Conservation (phyloP, 2,888 invertebrate species). For the Carabus problematicus region DNA sequence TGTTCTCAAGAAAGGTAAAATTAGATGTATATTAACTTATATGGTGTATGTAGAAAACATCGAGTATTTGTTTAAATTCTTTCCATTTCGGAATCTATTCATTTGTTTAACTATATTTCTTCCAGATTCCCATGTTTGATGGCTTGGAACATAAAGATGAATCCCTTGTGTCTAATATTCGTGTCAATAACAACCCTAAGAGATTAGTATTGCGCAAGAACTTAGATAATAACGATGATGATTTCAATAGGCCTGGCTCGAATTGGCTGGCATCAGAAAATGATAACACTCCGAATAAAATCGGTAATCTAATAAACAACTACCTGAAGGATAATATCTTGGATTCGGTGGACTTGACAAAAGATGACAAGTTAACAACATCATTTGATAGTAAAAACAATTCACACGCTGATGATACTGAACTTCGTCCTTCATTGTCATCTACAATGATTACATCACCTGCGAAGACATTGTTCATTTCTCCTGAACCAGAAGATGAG, state of each 20-base stretch:
- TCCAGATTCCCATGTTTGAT: conserved; percentile 36
- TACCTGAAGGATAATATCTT: too few relatives aligned
- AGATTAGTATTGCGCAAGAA: conserved; percentile 28
- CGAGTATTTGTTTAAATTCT: neutral
- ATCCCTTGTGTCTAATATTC: conserved; percentile 25
- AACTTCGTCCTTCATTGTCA: neutral
- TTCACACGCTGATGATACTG: too few relatives aligned
- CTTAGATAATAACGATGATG: conserved; percentile 16
- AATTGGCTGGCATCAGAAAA: conserved; percentile 11
- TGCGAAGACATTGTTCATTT: conserved; percentile 15
- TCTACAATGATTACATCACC: conserved; percentile 31
- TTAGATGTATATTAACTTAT: neutral
- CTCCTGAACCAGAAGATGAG: conserved; percentile 19
- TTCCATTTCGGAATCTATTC: too few relatives aligned
- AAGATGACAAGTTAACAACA: too few relatives aligned
- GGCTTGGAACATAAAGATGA: conserved; percentile 36
- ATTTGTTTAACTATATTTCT: conserved; percentile 2
- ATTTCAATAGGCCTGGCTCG: neutral
- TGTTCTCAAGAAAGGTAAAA: conserved; percentile 29
- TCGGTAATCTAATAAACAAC: too few relatives aligned
- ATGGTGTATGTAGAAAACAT: neutral
- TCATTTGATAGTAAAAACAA: too few relatives aligned
- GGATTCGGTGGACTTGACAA: too few relatives aligned
- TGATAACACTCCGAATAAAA: conserved; percentile 2
- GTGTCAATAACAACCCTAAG: conserved; percentile 34